These are phyloP conservation scores for Vidua chalybeata DNA, from an alignment of 2,113 vertebrate species.

Conservation along the genomic window DNA sequence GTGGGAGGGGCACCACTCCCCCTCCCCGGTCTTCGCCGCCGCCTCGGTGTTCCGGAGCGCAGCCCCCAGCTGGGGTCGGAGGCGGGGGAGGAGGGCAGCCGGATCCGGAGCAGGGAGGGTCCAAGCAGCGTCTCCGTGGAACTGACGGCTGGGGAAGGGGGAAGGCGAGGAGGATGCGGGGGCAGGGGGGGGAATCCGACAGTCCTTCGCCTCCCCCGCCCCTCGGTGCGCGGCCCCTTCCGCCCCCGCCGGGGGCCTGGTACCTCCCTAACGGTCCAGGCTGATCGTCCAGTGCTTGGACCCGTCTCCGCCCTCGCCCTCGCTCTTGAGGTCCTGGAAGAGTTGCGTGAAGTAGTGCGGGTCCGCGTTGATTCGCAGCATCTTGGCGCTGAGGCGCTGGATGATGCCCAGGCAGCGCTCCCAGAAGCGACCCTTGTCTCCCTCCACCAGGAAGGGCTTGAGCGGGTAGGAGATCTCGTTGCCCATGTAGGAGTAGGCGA, in stretches of 20 bases:
- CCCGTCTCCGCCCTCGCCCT: slow-evolving; percentile 78
- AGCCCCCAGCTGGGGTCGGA: neutral
- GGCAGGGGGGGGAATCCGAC: neutral
- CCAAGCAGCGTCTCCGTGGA: neutral
- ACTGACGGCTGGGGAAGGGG: neutral
- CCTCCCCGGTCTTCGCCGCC: neutral
- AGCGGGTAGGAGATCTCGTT: slow-evolving; percentile 98
- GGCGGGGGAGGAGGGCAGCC: neutral
- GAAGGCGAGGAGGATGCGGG: neutral
- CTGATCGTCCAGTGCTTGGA: slow-evolving; percentile 84
- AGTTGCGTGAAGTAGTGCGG: slow-evolving; percentile 97
- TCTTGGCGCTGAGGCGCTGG: slow-evolving; percentile 90
- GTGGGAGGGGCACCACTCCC: neutral
- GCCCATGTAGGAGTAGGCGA: slow-evolving; percentile 98
- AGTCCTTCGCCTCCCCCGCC: slow-evolving; percentile 18
- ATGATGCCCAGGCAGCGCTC: slow-evolving; percentile 91
- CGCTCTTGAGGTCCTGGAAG: slow-evolving; percentile 96
- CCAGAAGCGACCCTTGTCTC: slow-evolving; percentile 95
- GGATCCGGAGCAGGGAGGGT: slow-evolving; percentile 23
- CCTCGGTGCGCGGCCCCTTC: slow-evolving; percentile 31
- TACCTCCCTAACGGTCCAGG: slow-evolving; percentile 85
- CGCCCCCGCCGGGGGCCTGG: neutral
- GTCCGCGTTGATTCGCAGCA: slow-evolving; percentile 95
- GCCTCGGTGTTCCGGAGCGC: neutral
- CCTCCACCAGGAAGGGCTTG: slow-evolving; percentile 93